Conservation (phyloP, 2,888 invertebrate genomes). For the Panzeria rudis region DNA sequence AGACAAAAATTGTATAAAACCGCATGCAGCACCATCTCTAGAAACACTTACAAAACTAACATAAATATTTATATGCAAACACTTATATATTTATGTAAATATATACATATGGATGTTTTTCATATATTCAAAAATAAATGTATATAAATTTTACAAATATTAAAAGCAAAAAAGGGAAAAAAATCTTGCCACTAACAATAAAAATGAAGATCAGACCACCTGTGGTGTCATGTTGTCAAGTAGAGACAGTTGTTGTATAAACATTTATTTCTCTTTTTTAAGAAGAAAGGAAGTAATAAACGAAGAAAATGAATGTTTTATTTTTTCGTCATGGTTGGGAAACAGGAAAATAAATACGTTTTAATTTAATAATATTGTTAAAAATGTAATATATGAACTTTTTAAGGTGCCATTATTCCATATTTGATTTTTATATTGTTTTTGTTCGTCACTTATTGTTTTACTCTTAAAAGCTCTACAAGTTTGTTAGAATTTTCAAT, state of each 20-base stretch:
- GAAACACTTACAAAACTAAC: constrained; percentile 13
- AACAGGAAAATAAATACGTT: constrained; percentile 19
- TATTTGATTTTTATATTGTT: background rate
- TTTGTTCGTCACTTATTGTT: background rate
- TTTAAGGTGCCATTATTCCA: background rate
- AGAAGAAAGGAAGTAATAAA: constrained; percentile 29
- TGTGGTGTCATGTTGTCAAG: constrained; percentile 41
- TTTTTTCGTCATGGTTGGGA: background rate
- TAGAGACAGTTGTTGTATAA: constrained; percentile 7
- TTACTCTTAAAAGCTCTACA: background rate
- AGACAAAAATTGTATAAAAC: constrained; percentile 19
- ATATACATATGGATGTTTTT: background rate
- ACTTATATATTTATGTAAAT: background rate
- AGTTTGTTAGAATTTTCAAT: background rate
- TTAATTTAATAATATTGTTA: constrained; percentile 27
- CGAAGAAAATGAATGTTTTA: constrained; percentile 7
- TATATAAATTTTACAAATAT: background rate
- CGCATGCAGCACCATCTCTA: background rate
- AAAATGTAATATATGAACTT: background rate
- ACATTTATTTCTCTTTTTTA: constrained; percentile 18
- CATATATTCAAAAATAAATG: background rate
- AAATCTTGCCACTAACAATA: background rate
- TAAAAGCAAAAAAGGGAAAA: background rate
- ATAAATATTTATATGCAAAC: background rate
- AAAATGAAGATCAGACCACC: constrained; percentile 35